Evolutionary conservation across 2,797 vertebrate genomes (phyloP), one percentile per base, ranked within the genome.

Genomic region (Protosalanx chinensis): DNA sequence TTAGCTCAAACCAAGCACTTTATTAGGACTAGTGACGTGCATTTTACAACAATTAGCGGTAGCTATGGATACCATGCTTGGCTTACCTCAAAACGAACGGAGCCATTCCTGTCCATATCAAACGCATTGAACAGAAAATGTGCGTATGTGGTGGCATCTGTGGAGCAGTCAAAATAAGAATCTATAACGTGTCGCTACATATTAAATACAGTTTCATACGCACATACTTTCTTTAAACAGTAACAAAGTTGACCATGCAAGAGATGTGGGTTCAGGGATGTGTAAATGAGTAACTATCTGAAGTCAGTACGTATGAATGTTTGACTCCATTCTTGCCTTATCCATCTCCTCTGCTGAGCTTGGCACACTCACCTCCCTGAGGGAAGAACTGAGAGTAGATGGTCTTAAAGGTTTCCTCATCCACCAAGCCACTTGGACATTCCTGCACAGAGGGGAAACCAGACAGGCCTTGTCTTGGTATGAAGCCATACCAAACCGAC

Each of bases 341-440:
- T 1, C 23, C 15, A 32, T 13, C 29, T 51, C 35, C 41, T n/a
- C 23, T 30, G 33, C 20, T 13, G 57, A 59, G 62, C 41, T 30
- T 15, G 33, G 20, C 61, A 57, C n/a, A 16, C 93, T 88, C 86
- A 98, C 97, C 96, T 91, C 97, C 97, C 87, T 96, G 97, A 33
- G 97, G 97, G 84, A 98, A 98, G 89, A 98, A 98, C 85, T 96
- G 95, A 0, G 95, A 93, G 73, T 98, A 98, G 81, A 98, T 98
- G 41, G 87, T 88, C 56, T 95, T 98, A 89, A 98, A 98, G 0
- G 96, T 98, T 57, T 98, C 95, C 80, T 98, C 95, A 5, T 98
- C 95, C 85, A 98, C 97, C 1, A 96, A 86, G 33, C 97, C 96
- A 0, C 94, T 95, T 77, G 97, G 97, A 82, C 97, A 98, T 69